phyloP scores from a whole-genome alignment of 1,140 invertebrate genomes.

The Linepithema humile region DNA sequence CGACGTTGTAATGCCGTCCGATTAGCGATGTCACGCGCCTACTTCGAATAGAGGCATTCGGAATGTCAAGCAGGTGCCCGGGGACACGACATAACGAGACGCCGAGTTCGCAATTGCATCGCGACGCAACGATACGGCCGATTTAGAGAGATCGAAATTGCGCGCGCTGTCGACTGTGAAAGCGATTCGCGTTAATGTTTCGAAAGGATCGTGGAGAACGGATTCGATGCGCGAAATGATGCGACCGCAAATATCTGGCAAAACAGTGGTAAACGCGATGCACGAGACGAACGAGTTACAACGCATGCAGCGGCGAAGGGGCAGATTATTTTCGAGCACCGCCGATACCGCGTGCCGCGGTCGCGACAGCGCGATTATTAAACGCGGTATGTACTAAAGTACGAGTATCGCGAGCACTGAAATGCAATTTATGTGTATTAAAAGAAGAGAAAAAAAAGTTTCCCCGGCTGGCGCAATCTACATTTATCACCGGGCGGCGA shows the following conservation, averaged over 20 bases:
- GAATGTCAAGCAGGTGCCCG: slow-evolving; percentile 44
- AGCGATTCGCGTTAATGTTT: slow-evolving; percentile 26
- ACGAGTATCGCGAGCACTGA: slow-evolving; percentile 11
- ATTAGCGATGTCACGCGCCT: slow-evolving; percentile 41
- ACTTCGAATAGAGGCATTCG: slow-evolving; percentile 10
- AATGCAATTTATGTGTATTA: slow-evolving; percentile 17
- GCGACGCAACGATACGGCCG: slow-evolving; percentile 16
- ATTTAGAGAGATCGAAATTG: slow-evolving; percentile 38
- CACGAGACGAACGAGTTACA: background rate
- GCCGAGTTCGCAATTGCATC: background rate
- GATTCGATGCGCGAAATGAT: background rate
- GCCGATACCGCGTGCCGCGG: background rate
- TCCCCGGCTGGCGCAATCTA: background rate
- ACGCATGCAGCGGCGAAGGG: background rate
- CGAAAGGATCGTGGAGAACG: slow-evolving; percentile 16
- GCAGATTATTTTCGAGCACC: background rate
- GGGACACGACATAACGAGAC: slow-evolving; percentile 49
- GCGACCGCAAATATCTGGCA: background rate
- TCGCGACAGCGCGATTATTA: slow-evolving; percentile 31
- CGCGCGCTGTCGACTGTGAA: slow-evolving; percentile 57
- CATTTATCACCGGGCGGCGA: slow-evolving; percentile 24
- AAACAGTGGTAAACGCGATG: slow-evolving; percentile 26
- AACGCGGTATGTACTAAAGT: slow-evolving; percentile 30
- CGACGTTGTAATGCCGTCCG: slow-evolving; percentile 15
- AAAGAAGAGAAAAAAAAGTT: background rate